Base-by-base conservation (phyloP, 2,113 vertebrate genomes). In the Sporophila hypoxantha region DNA sequence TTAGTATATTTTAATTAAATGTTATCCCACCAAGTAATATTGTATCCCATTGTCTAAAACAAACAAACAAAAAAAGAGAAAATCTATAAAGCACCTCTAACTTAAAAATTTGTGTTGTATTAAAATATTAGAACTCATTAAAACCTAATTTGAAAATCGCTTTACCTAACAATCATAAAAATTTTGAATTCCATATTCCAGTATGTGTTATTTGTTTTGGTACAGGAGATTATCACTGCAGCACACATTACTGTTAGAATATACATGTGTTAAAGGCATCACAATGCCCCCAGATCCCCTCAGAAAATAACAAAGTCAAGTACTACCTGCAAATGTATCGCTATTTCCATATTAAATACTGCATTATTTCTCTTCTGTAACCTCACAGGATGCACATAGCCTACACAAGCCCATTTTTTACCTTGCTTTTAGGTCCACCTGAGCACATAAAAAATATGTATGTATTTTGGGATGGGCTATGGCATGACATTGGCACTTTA, bases 1-100 rank as follows among this genome's bases (percentile, higher is more conserved):
- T 99, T 99, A 98, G 97, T 98, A 96, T 97, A 97, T 97, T 98
- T 98, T 98, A 97, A 97, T 97, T 97, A 97, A 97, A 96, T 66
- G 89, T 92, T 97, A 96, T 96, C 89, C 92, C 87, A 89, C 80
- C 79, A 97, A 97, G 94, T 95, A 97, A 97, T 96, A 97, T 91
- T 95, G 86, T 95, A 97, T 87, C 93, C 94, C 60, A 95, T 91
- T 93, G 93, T 95, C 92, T 97, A 94, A 96, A 94, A 94, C 55
- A 93, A 93, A 53, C 61, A 77, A 46, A n/a, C n/a, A 52, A 52
- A 53, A 52, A 53, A n/a, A 32, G 26, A n/a, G 5, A 42, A 84
- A 82, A 75, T 25, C 78, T 69, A 79, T 85, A 88, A 84, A 80
- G 62, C 57, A 95, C 78, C 93, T 96, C 91, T 92, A 94, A 95